phyloP scores from a whole-genome alignment of 2,888 invertebrate species.

The Oligia fasciuncula region DNA sequence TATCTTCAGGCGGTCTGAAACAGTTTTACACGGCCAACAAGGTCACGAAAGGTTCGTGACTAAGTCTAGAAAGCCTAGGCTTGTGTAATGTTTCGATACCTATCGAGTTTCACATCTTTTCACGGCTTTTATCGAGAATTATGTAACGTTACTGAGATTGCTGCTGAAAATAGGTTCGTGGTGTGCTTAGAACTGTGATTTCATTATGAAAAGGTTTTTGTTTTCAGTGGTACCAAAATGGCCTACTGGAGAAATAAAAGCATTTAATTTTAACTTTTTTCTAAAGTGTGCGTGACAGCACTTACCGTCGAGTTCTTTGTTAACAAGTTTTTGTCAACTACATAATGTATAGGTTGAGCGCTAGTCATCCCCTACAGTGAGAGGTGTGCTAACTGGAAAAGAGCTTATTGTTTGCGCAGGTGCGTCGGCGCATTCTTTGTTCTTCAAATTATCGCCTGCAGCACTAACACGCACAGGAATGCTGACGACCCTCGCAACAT shows the following conservation, averaged over 20 bases:
- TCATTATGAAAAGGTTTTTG: constrained; percentile 10
- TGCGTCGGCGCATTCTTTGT: constrained; percentile 85
- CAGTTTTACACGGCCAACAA: constrained; percentile 70
- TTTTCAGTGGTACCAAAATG: neutral
- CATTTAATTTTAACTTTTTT: constrained; percentile 24
- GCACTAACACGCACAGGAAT: constrained; percentile 72
- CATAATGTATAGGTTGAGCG: constrained; percentile 36
- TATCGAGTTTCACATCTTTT: constrained; percentile 72
- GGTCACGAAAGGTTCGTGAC: constrained; percentile 77
- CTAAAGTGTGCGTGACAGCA: constrained; percentile 24
- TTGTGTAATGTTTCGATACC: constrained; percentile 74
- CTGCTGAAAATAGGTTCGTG: constrained; percentile 48
- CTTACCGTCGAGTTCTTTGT: constrained; percentile 23
- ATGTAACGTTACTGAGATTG: constrained; percentile 62
- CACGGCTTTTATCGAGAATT: constrained; percentile 67
- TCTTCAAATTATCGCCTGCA: constrained; percentile 85
- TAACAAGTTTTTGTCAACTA: constrained; percentile 51
- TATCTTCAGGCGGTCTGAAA: constrained; percentile 65
- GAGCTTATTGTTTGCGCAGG: constrained; percentile 86
- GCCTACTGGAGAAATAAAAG: constrained; percentile 1
- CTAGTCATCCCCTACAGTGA: constrained; percentile 71
- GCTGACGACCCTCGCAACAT: constrained; percentile 53
- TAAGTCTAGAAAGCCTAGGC: constrained; percentile 76
- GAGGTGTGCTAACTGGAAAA: constrained; percentile 80
- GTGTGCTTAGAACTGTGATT: constrained; percentile 13